Base-by-base conservation (phyloP, 1,140 invertebrate species). In the Lepidurus apus region DNA sequence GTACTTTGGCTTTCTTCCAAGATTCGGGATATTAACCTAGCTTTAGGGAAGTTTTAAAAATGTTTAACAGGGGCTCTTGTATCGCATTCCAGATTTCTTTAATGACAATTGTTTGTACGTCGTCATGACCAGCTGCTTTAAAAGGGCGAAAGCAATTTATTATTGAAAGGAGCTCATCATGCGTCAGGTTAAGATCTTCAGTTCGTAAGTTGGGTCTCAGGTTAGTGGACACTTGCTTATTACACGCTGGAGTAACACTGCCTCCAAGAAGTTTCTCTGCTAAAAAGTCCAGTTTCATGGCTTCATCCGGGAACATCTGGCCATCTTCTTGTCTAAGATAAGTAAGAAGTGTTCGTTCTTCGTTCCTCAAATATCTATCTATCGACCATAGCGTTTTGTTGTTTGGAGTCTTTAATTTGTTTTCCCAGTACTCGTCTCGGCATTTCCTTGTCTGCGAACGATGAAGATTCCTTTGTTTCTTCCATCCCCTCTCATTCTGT, bases 1-100 rank as follows among this genome's bases (percentile, higher is more conserved):
- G 9, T 65, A 77, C 75, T 47, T 44, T 47, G 4, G 75, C 26
- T 43, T 77, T 43, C 24, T 42, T 77, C 75, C 75, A 77, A 26
- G 5, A 10, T 77, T 45, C 43, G 10, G 34, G 43, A 44, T 43
- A 77, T 2, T 77, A 77, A 47, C 9, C 1, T 47, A 47, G 9
- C 45, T 47, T 47, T 47, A 47, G 9, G 17, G 45, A 47, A 17
- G 45, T 4, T 11, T 47, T 47, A 47, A 47, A 47, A 47, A 47
- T 47, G 17, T 47, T 47, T 17, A 47, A 47, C 1, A 47, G 10
- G 45, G 3, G 45, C 17, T 47, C 45, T 47, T 47, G 45, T 47
- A 11, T 47, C 45, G 45, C 45, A 17, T 47, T 47, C 45, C 45
- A 47, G 17, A 47, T 47, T 47, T 34, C 26, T 34, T 34, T 1